phyloP scores from a whole-genome alignment of 64 coral and sea anemone genomes.

The Pocillopora damicornis region DNA sequence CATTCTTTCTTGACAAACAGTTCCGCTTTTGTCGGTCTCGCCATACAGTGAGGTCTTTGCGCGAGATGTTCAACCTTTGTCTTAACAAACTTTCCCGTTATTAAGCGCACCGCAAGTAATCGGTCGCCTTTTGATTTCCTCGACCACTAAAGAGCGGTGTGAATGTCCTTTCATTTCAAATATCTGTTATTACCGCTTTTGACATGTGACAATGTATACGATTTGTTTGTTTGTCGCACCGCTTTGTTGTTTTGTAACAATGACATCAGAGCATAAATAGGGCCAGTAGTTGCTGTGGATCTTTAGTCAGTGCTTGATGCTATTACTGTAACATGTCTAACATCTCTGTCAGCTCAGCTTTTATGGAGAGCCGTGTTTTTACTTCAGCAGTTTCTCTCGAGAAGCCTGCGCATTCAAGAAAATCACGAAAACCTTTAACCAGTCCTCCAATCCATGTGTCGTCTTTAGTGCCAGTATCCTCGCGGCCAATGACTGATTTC shows the following conservation, averaged over 20 bases:
- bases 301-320: not conserved
- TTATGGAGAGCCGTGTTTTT: not conserved
- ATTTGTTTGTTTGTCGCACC: not conserved
- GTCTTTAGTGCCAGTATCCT: not conserved
- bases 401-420: not conserved
- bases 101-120: not conserved
- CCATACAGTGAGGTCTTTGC: too few relatives aligned
- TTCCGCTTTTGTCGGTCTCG: too few relatives aligned
- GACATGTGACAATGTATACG: not conserved
- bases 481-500: not conserved
- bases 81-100: too few relatives aligned
- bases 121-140: not conserved
- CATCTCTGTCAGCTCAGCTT: not conserved
- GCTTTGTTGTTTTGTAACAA: slow-evolving; percentile 3
- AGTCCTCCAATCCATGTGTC: not conserved
- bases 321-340: not conserved
- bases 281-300: not conserved
- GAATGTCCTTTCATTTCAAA: not conserved
- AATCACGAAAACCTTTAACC: not conserved
- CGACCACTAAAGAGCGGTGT: not conserved
- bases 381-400: not conserved
- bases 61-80: too few relatives aligned
- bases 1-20: too few relatives aligned
- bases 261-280: not conserved
- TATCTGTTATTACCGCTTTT: not conserved